These are phyloP conservation scores for Enoplosus armatus DNA, from an alignment of 2,797 vertebrate species.

Conservation along the genomic window DNA sequence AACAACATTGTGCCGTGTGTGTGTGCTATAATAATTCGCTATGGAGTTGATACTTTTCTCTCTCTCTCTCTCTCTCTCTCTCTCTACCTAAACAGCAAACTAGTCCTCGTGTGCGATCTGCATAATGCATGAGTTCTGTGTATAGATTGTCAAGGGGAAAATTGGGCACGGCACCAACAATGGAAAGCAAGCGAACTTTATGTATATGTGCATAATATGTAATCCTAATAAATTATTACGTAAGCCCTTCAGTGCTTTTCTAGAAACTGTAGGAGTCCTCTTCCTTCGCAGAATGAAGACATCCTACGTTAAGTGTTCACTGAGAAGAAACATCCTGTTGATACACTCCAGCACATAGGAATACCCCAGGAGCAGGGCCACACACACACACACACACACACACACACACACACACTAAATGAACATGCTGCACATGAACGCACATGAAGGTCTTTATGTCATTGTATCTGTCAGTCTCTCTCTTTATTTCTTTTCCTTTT, in stretches of 20 bases:
- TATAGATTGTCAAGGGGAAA: constrained; percentile 64
- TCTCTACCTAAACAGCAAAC: constrained; percentile 41
- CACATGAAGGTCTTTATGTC: constrained; percentile 59
- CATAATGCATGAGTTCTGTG: constrained; percentile 74
- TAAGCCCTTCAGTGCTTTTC: constrained; percentile 46
- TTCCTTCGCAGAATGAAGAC: constrained; percentile 53
- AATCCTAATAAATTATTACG: constrained; percentile 69
- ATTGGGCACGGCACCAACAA: constrained; percentile 50
- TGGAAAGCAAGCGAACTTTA: constrained; percentile 51
- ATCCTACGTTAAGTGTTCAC: constrained; percentile 54
- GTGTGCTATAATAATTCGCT: constrained; percentile 58
- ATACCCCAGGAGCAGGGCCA: constrained; percentile 20
- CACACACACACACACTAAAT: constrained; percentile 30
- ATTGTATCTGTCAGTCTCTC: constrained; percentile 34
- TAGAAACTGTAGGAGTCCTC: constrained; percentile 39
- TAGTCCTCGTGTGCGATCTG: constrained; percentile 62
- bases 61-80: constrained; percentile 18
- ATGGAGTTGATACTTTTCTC: constrained; percentile 48
- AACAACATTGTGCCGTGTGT: constrained; percentile 43
- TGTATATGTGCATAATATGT: constrained; percentile 59
- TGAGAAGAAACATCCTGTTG: constrained; percentile 64
- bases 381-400: constrained; percentile 32
- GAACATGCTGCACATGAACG: constrained; percentile 57
- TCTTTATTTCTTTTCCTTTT: constrained; percentile 20
- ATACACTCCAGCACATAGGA: constrained; percentile 56